Evolutionary conservation across 35 echinoderm and acorn worm species (phyloP).

Genomic region (Lytechinus variegatus): DNA sequence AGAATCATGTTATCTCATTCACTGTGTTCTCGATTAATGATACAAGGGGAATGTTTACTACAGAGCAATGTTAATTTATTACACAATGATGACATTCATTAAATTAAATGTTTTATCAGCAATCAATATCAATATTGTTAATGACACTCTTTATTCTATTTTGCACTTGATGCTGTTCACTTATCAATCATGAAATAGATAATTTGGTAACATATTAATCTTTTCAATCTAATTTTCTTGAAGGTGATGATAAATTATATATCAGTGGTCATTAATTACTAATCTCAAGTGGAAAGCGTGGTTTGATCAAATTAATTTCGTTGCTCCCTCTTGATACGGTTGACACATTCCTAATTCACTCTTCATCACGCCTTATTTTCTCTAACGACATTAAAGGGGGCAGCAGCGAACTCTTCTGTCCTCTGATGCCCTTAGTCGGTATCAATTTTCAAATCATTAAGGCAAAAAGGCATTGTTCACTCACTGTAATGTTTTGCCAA

Average conservation of each 20-base stretch:
- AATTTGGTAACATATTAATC: neutral
- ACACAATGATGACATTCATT: neutral
- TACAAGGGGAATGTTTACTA: too few relatives aligned
- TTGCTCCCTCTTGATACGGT: neutral
- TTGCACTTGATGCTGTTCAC: neutral
- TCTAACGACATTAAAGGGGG: neutral
- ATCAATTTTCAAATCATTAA: constrained; percentile 58
- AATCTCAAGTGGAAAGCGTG: neutral
- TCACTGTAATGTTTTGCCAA: constrained; percentile 53
- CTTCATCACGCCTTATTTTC: neutral
- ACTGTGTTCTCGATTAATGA: too few relatives aligned
- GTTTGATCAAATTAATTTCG: constrained; percentile 4
- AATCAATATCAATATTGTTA: neutral
- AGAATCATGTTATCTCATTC: too few relatives aligned
- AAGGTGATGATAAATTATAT: neutral
- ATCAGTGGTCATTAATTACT: neutral
- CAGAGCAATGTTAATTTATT: neutral
- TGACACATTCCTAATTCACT: neutral
- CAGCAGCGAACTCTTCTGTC: neutral
- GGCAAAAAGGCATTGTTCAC: constrained; percentile 48
- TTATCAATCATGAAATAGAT: neutral
- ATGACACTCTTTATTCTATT: neutral
- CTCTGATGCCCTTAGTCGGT: neutral
- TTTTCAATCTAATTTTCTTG: neutral
- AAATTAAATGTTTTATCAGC: neutral